Evolutionary conservation across 2,888 invertebrate genomes (phyloP).

Genomic region (Drosophila anomelani): DNA sequence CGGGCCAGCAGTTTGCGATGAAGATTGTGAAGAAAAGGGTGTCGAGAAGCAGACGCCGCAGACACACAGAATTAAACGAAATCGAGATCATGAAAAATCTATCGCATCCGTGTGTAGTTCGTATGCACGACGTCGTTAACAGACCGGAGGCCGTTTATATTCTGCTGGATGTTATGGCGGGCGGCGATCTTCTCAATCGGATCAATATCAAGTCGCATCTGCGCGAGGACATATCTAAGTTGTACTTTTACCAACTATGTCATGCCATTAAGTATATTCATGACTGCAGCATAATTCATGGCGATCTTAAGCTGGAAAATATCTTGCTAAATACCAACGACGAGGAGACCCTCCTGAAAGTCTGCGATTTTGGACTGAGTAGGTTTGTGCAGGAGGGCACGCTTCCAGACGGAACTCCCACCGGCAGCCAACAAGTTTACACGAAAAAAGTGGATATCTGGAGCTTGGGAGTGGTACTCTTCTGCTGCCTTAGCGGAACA

Average conservation of each 20-base stretch:
- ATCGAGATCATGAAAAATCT: conserved; percentile 91
- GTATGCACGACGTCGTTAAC: conserved; percentile 92
- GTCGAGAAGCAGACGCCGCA: conserved; percentile 83
- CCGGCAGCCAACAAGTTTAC: conserved; percentile 88
- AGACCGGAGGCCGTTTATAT: conserved; percentile 91
- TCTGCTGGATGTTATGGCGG: conserved; percentile 94
- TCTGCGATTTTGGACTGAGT: conserved; percentile 93
- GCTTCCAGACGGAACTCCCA: conserved; percentile 94
- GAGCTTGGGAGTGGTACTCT: conserved; percentile 96
- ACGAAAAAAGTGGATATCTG: conserved; percentile 94
- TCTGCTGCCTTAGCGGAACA: conserved; percentile 88
- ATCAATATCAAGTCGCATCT: conserved; percentile 88
- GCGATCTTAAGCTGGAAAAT: conserved; percentile 84
- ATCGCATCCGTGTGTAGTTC: conserved; percentile 93
- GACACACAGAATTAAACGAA: conserved; percentile 87
- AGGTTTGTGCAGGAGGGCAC: conserved; percentile 92
- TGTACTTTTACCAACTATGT: conserved; percentile 94
- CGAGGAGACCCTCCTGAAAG: conserved; percentile 84
- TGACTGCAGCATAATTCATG: conserved; percentile 87
- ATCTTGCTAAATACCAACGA: conserved; percentile 81
- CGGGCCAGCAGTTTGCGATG: conserved; percentile 91
- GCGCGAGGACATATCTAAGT: conserved; percentile 89
- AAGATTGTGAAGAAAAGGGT: conserved; percentile 92
- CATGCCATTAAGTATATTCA: conserved; percentile 94
- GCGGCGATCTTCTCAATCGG: conserved; percentile 93